Percentiles rank a stretch among this genome's conserved stretches.
phyloP scores from a whole-genome alignment of 64 coral and sea anemone genomes.

The Anthopleura sola region DNA sequence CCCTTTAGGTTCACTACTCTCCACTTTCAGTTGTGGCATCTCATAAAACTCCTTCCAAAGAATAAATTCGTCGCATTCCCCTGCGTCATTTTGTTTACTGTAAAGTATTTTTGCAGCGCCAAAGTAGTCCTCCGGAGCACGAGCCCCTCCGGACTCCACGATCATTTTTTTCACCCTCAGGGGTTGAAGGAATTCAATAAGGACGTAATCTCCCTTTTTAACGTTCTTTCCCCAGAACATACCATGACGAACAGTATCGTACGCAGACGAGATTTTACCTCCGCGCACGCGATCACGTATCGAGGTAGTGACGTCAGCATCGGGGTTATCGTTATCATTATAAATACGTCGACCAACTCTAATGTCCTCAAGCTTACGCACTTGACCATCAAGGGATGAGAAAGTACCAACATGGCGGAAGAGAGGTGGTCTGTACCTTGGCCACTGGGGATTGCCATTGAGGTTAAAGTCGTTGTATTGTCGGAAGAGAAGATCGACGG shows the following conservation, averaged over 20 bases:
- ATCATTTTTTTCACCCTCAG: conserved; percentile 13
- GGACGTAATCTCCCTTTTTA: conserved; percentile 38
- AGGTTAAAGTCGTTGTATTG: conserved; percentile 64
- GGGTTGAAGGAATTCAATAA: conserved; percentile 38
- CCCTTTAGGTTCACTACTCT: neutral
- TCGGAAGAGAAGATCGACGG: conserved; percentile 54
- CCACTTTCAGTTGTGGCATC: conserved; percentile 17
- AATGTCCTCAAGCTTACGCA: conserved; percentile 47
- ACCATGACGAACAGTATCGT: conserved; percentile 30
- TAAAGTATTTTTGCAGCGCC: conserved; percentile 32
- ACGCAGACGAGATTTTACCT: conserved; percentile 21
- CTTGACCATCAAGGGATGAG: conserved; percentile 39
- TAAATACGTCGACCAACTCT: conserved; percentile 15
- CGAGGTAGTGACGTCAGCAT: conserved; percentile 33
- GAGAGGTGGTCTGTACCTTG: conserved; percentile 40
- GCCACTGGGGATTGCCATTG: conserved; percentile 49
- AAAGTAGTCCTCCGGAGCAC: conserved; percentile 66
- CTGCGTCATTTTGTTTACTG: neutral
- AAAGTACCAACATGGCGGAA: conserved; percentile 53
- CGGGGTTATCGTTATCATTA: conserved; percentile 33
- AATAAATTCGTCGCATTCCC: conserved; percentile 15
- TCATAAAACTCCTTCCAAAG: conserved; percentile 27
- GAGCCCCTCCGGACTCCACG: conserved; percentile 43
- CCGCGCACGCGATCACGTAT: neutral
- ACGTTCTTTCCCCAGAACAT: conserved; percentile 60